Evolutionary conservation across 2,888 invertebrate species (phyloP).

Genomic region (Drosophila picticornis): DNA sequence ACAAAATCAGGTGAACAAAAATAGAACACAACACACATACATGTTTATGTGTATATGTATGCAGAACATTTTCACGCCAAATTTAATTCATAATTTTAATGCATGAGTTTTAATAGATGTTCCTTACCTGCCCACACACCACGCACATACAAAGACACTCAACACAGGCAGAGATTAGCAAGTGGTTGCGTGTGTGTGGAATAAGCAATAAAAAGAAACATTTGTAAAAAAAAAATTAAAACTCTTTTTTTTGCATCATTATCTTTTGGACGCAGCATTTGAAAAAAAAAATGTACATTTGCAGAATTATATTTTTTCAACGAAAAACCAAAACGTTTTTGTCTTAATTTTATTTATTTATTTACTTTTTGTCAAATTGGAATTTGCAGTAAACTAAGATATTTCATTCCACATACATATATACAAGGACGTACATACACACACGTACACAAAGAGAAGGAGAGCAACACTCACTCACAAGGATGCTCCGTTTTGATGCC

Average conservation of each 20-base stretch:
- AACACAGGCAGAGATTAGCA: constrained; percentile 2
- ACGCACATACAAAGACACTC: constrained; percentile 15
- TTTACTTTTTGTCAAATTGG: constrained; percentile 8
- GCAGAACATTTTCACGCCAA: constrained; percentile 15
- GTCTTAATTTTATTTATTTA: constrained; percentile 2
- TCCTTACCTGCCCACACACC: constrained; percentile 14
- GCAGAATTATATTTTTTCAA: not conserved
- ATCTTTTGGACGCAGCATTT: not conserved
- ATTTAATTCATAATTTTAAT: constrained; percentile 34
- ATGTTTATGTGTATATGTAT: not conserved
- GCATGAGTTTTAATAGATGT: constrained; percentile 17
- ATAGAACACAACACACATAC: constrained; percentile 12
- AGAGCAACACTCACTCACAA: constrained; percentile 45
- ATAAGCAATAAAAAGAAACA: constrained; percentile 23
- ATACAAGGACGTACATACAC: constrained; percentile 17
- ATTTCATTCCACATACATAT: constrained; percentile 34
- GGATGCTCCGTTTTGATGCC: constrained; percentile 62
- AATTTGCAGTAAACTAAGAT: constrained; percentile 36
- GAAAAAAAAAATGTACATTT: not conserved
- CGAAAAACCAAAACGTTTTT: constrained; percentile 9
- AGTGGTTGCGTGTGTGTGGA: not conserved
- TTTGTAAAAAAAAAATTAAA: constrained; percentile 6
- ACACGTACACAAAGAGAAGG: constrained; percentile 6
- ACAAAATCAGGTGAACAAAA: constrained; percentile 13
- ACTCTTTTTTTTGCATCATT: not conserved